These are phyloP conservation scores for Pongo pygmaeus DNA, from an alignment of 2,113 vertebrate species.

Conservation along the genomic window DNA sequence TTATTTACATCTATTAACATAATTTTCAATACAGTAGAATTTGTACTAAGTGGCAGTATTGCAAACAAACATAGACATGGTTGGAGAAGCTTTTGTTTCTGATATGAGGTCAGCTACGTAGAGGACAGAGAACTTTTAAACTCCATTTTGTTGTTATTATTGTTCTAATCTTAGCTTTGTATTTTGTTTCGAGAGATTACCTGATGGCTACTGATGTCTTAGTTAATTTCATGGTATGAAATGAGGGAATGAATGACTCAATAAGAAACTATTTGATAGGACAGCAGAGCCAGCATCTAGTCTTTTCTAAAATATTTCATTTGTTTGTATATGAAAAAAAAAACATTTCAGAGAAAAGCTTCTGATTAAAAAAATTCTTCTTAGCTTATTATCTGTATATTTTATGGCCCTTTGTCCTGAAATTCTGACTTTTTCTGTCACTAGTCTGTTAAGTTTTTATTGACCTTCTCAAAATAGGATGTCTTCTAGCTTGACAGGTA, in stretches of 20 bases:
- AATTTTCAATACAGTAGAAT: neutral
- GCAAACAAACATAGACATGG: neutral
- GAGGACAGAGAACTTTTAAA: neutral
- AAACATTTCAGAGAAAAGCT: conserved; percentile 39
- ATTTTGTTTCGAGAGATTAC: conserved; percentile 27
- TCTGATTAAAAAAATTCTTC: conserved; percentile 32
- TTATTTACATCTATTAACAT: neutral
- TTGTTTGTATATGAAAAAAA: conserved; percentile 31
- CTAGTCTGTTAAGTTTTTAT: conserved; percentile 55
- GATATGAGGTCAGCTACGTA: neutral
- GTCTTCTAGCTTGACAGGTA: conserved; percentile 36
- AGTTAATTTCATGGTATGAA: neutral
- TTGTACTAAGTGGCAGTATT: neutral
- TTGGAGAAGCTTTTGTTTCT: neutral
- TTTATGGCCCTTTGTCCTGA: conserved; percentile 32
- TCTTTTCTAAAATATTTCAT: conserved; percentile 57
- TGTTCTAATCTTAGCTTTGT: conserved; percentile 35
- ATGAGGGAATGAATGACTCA: neutral
- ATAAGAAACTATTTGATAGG: neutral
- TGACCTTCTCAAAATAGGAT: conserved; percentile 45
- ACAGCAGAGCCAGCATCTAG: neutral
- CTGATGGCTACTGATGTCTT: neutral
- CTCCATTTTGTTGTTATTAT: neutral
- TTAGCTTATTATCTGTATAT: conserved; percentile 58
- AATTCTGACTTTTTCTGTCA: conserved; percentile 51